Conservation (phyloP, 2,113 vertebrate species). For the Nansenia antarctica region DNA sequence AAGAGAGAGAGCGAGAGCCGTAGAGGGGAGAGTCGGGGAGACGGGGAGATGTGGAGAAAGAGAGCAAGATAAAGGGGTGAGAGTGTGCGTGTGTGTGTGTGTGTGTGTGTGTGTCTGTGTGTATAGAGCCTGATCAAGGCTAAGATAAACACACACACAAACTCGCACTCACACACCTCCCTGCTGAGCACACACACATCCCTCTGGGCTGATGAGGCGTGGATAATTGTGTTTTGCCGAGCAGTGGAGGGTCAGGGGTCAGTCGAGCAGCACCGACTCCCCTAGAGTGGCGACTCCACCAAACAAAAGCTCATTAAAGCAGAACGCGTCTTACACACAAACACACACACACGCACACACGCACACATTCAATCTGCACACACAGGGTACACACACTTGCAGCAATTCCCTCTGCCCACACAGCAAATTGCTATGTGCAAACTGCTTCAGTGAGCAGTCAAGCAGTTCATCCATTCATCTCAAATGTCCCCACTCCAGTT, state of each 20-base stretch:
- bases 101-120: neutral
- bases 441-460: constrained; percentile 38
- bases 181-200: neutral
- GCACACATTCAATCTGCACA: neutral
- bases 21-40: too few relatives aligned
- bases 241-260: constrained; percentile 60
- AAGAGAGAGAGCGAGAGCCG: too few relatives aligned
- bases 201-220: constrained; percentile 24
- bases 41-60: too few relatives aligned
- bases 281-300: constrained; percentile 51
- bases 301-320: constrained; percentile 67
- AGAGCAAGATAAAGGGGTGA: too few relatives aligned
- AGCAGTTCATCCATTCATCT: constrained; percentile 49
- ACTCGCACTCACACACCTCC: neutral
- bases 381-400: neutral
- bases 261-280: constrained; percentile 54
- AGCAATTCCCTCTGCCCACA: constrained; percentile 31
- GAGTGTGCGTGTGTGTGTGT: neutral
- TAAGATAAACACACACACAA: neutral
- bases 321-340: constrained; percentile 38
- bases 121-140: neutral
- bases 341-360: constrained; percentile 22
- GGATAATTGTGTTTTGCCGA: constrained; percentile 60
- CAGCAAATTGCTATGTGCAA: neutral
- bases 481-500: constrained; percentile 7